Evolutionary conservation across 2,888 invertebrate species (phyloP).

Genomic region (Xestia xanthographa): DNA sequence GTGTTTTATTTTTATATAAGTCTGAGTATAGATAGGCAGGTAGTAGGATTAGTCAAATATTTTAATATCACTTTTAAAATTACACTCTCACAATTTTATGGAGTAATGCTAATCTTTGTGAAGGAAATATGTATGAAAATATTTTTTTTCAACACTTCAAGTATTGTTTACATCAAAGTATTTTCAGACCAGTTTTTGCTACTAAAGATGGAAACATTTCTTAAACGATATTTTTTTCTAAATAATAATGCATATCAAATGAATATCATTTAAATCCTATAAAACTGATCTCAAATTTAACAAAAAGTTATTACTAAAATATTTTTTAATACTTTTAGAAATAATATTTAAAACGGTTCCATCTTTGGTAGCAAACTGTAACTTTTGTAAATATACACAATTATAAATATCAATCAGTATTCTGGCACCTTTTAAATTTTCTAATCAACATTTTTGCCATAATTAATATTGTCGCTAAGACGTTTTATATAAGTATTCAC

Average conservation of each 20-base stretch:
- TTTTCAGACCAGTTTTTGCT: slow-evolving; percentile 39
- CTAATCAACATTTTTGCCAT: slow-evolving; percentile 43
- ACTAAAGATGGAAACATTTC: not conserved
- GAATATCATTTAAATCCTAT: slow-evolving; percentile 21
- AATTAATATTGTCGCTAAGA: slow-evolving; percentile 34
- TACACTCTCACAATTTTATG: slow-evolving; percentile 5
- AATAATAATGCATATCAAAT: slow-evolving; percentile 39
- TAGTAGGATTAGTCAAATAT: slow-evolving; percentile 51
- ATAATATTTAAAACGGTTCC: not conserved
- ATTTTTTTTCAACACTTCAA: slow-evolving; percentile 2
- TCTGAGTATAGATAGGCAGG: slow-evolving; percentile 67
- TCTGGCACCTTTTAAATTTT: slow-evolving; percentile 43
- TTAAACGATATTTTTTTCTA: not conserved
- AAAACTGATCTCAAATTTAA: slow-evolving; percentile 21
- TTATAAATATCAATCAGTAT: slow-evolving; percentile 44
- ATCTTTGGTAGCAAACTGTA: slow-evolving; percentile 22
- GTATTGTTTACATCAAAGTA: slow-evolving; percentile 23
- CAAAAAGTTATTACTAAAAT: not conserved
- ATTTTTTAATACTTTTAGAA: not conserved
- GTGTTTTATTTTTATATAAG: slow-evolving; percentile 67
- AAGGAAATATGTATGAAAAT: slow-evolving; percentile 16
- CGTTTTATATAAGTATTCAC: slow-evolving; percentile 23
- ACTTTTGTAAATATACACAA: slow-evolving; percentile 31
- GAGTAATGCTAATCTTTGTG: not conserved
- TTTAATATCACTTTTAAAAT: slow-evolving; percentile 43